Percentiles rank a stretch among this genome's conserved stretches.
Conservation (phyloP, 2,888 invertebrate species). For the Campaea margaritaria region DNA sequence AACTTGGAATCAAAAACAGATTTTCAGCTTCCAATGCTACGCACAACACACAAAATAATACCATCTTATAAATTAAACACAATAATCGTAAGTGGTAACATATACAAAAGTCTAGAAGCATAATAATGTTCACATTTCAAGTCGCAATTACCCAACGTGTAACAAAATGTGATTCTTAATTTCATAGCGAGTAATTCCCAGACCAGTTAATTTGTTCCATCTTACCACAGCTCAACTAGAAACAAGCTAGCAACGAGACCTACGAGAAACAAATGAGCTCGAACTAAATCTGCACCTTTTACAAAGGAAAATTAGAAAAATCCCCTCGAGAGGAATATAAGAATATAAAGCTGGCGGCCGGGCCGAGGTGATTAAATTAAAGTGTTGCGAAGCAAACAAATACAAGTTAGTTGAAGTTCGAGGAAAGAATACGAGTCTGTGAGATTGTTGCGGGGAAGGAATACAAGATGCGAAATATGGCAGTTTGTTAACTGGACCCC, state of each 20-base stretch:
- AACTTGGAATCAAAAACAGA: too few relatives aligned
- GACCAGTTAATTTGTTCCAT: constrained; percentile 14
- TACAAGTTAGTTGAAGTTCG: constrained; percentile 21
- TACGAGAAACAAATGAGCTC: constrained; percentile 50
- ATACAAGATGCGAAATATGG: constrained; percentile 26
- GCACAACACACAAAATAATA: too few relatives aligned
- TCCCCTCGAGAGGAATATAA: constrained; percentile 44
- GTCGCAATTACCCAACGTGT: not conserved
- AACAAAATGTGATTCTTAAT: constrained; percentile 6
- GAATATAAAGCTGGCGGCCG: constrained; percentile 35
- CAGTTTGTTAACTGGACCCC: constrained; percentile 18
- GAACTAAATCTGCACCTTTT: constrained; percentile 45
- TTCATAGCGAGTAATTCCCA: constrained; percentile 16
- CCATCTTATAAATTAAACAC: too few relatives aligned
- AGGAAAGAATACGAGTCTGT: constrained; percentile 2
- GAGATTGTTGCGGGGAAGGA: constrained; percentile 19
- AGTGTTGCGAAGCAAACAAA: constrained; percentile 41
- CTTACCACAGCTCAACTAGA: constrained; percentile 19
- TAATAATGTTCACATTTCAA: not conserved
- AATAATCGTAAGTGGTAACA: too few relatives aligned
- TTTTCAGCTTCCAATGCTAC: too few relatives aligned
- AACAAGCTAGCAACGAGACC: constrained; percentile 40
- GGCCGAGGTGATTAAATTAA: constrained; percentile 46
- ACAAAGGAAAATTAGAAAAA: constrained; percentile 58
- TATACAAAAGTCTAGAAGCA: too few relatives aligned